phyloP scores from a whole-genome alignment of 2,113 vertebrate genomes.

The Xenopus borealis region DNA sequence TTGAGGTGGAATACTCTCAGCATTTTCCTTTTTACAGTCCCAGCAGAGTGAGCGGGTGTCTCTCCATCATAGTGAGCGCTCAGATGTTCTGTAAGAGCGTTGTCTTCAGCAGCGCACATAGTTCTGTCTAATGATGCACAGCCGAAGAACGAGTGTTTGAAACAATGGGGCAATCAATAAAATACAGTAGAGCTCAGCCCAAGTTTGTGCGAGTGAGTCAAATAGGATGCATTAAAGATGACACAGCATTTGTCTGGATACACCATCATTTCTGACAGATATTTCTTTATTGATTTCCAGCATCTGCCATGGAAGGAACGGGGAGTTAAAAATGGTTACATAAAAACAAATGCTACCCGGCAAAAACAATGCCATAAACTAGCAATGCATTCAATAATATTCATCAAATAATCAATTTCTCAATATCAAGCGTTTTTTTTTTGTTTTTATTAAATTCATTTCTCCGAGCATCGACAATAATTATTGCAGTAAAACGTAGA shows the following conservation, averaged over 20 bases:
- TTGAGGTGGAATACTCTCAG: no score
- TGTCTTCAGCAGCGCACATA: background rate
- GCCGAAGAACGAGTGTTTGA: constrained; percentile 12
- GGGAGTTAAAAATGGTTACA: constrained; percentile 2
- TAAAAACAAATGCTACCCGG: background rate
- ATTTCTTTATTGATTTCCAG: constrained; percentile 22
- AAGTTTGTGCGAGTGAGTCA: constrained; percentile 25
- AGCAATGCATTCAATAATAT: background rate
- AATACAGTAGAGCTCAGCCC: constrained; percentile 5
- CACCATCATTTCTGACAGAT: constrained; percentile 10
- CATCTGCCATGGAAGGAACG: constrained; percentile 1
- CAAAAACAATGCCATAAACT: background rate
- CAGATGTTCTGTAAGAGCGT: background rate
- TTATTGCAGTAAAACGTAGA: no score
- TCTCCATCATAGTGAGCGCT: background rate
- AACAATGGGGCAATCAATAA: constrained; percentile 33
- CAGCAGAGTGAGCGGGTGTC: background rate
- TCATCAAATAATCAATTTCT: background rate
- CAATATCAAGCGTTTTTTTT: no score
- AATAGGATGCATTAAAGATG: constrained; percentile 41
- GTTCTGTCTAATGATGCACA: constrained; percentile 12
- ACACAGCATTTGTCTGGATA: constrained; percentile 28
- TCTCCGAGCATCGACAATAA: no score
- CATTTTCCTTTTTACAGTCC: background rate
- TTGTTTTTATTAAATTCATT: no score